Evolutionary conservation across 2,888 invertebrate genomes (phyloP).

Genomic region (Coenonympha glycerion): DNA sequence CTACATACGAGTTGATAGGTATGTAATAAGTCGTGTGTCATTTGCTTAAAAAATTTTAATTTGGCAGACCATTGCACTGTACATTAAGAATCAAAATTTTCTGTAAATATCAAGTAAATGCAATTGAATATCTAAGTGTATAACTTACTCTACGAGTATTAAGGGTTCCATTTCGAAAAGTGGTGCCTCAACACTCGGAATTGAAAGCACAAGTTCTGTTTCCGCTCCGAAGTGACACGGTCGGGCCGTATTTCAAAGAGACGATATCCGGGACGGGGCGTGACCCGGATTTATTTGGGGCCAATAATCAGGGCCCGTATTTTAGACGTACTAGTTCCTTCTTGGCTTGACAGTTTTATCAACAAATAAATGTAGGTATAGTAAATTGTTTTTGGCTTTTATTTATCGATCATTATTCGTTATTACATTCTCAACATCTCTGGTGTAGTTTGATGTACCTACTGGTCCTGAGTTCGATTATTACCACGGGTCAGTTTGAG

Average conservation of each 20-base stretch:
- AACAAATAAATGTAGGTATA: too few relatives aligned
- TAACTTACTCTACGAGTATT: too few relatives aligned
- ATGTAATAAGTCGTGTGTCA: too few relatives aligned
- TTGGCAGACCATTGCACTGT: too few relatives aligned
- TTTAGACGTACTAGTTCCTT: constrained; percentile 2
- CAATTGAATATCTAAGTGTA: constrained; percentile 10
- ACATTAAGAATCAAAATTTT: background rate
- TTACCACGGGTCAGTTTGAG: too few relatives aligned
- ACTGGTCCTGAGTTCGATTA: too few relatives aligned
- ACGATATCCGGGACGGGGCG: constrained; percentile 27
- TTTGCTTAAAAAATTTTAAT: too few relatives aligned
- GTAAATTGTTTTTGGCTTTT: too few relatives aligned
- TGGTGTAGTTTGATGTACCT: too few relatives aligned
- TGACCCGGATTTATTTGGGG: constrained; percentile 25
- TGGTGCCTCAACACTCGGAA: constrained; percentile 22
- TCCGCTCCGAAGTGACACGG: constrained; percentile 25
- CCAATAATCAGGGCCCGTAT: constrained; percentile 20
- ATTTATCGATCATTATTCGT: too few relatives aligned
- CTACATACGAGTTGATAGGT: too few relatives aligned
- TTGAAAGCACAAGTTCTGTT: constrained; percentile 27
- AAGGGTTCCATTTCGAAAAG: constrained; percentile 15
- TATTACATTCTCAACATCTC: too few relatives aligned
- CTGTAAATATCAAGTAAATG: constrained; percentile 4
- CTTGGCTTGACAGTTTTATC: background rate
- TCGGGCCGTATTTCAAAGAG: constrained; percentile 27